A percentile compares a stretch with the other conserved stretches of the same genome.
phyloP scores from a whole-genome alignment of 30 jellyfish, hydroid and myxozoan species.

The Turritopsis rubra region DNA sequence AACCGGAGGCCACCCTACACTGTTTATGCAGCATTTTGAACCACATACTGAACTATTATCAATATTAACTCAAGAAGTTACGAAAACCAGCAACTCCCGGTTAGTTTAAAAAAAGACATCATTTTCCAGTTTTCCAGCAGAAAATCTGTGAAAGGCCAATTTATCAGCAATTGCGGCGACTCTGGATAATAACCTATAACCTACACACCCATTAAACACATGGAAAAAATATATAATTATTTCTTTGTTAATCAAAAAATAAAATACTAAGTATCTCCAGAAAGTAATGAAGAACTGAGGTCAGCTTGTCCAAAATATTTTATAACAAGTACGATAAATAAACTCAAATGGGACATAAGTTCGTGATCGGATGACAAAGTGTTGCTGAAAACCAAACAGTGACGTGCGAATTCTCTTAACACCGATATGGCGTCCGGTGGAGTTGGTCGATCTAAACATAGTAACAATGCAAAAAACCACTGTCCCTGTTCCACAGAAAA shows the following conservation, averaged over 20 bases:
- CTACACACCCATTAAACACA: no score
- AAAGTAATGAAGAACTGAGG: not conserved
- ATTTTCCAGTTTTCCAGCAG: no score
- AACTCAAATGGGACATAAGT: conserved; percentile 3
- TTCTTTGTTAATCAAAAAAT: not conserved
- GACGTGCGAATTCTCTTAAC: conserved; percentile 15
- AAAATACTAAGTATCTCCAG: not conserved
- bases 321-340: conserved; percentile 15
- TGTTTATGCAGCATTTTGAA: no score
- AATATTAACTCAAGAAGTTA: no score
- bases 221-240: no score
- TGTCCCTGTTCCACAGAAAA: conserved; percentile 25
- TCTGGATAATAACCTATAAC: no score
- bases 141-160: no score
- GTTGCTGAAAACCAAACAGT: not conserved
- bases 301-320: conserved; percentile 29
- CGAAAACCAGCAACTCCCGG: no score
- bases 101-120: no score
- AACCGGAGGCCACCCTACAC: no score
- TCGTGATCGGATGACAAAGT: conserved; percentile 11
- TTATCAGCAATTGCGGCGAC: no score
- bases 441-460: conserved; percentile 27
- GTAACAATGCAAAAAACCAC: conserved; percentile 16
- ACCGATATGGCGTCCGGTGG: conserved; percentile 28
- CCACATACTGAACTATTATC: no score